These are phyloP conservation scores for Strigamia transsilvanica DNA, from an alignment of 2,888 invertebrate species.

Conservation along the genomic window DNA sequence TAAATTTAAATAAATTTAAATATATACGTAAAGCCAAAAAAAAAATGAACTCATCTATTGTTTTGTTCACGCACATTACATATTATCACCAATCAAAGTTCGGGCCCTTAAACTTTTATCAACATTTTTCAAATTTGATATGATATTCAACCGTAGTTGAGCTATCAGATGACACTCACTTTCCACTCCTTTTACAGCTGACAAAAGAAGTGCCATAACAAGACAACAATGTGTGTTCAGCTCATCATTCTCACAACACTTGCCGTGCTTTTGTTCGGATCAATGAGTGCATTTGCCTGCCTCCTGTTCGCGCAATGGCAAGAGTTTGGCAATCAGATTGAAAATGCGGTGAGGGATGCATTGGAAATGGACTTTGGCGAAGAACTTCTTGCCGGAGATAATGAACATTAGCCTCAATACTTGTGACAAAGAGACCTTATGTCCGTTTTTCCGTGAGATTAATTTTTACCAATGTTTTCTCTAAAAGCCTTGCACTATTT, in stretches of 20 bases:
- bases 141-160: neutral
- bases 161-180: neutral
- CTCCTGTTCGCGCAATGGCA: neutral
- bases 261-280: neutral
- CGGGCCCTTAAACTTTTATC: slow-evolving; percentile 20
- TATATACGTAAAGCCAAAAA: neutral
- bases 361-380: neutral
- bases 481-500: neutral
- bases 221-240: neutral
- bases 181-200: neutral
- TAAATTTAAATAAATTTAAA: neutral
- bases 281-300: neutral
- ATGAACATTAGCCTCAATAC: neutral
- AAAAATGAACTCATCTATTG: neutral
- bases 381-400: neutral
- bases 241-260: neutral
- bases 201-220: neutral
- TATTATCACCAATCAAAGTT: neutral
- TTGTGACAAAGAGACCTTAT: neutral
- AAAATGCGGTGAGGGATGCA: neutral
- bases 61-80: neutral
- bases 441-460: neutral
- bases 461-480: neutral
- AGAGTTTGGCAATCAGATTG: neutral
- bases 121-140: neutral